Evolutionary conservation across 2,797 vertebrate species (phyloP), one percentile per base, ranked within the genome.

Genomic region (Acanthurus tractus): DNA sequence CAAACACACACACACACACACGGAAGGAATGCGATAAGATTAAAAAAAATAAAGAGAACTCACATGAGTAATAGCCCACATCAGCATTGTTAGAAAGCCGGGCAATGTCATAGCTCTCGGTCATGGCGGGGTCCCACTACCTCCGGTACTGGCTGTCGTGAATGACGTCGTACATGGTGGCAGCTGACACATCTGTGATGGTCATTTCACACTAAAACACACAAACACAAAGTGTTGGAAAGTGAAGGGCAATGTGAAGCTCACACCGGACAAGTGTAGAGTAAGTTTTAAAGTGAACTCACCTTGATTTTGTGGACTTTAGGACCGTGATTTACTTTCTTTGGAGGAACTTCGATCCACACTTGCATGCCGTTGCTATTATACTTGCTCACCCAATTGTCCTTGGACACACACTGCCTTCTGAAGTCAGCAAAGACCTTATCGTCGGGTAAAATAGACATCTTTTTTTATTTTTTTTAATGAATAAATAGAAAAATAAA

Each of bases 281-380:
- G 23, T 10, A 0, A 7, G 17, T 1, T 1, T 44, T 1, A 63
- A 45, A 15, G 6, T 13, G 1, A 8, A 69, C 87, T 65, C 34
- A 96, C 96, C 95, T 95, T 96, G 70, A 96, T 93, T 64, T 93
- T 95, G 78, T 96, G 96, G 34, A 96, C 65, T 81, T 93, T 95
- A 0, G 85, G 36, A 0, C 29, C 83, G 8, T 78, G 62, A 1
- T 83, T 89, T 3, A 25, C 79, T 15, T 89, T 85, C 0, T 63
- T 61, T 0, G 70, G 3, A 11, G 90, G 36, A 1, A 76, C 74
- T 42, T 96, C 95, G 5, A 94, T 85, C 93, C 95, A 96, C n/a
- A 96, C 95, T 46, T 94, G 89, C 88, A 95, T 93, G 3, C 86
- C 94, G 0, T 84, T 45, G 0, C 86, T 93, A 25, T 90, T 84